Evolutionary conservation across 1,140 invertebrate genomes (phyloP), one percentile per base, ranked within the genome.

Genomic region (Calosoma granatense): DNA sequence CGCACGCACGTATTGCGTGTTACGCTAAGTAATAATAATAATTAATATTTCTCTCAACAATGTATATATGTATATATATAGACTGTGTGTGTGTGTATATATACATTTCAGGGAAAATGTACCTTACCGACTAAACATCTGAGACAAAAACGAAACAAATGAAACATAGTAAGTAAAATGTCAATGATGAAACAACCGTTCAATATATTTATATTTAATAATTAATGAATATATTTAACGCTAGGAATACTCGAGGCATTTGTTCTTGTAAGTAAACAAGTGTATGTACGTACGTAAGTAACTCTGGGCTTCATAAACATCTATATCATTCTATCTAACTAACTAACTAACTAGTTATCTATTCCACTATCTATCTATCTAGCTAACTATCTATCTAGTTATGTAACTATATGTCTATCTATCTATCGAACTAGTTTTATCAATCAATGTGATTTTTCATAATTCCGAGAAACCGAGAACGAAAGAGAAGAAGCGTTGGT

Each of bases 61-160:
- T 47, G 6, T 47, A 47, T 47, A 47, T 47, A 17, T 47, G 26
- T 36, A 36, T 47, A 47, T 47, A 30, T 4, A n/a, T n/a, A n/a
- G n/a, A n/a, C n/a, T n/a, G n/a, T n/a, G n/a, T n/a, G n/a, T n/a
- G n/a, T n/a, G n/a, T 17, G 17, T 47, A 47, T 47, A 47, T 47
- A 47, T 47, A 47, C 41, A 47, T 47, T 47, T 17, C 41, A 12
- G 41, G 41, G 41, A 17, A 47, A 47, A 47, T 47, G 41, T 47
- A 12, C 41, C 41, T 47, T 47, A 47, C 41, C 41, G 41, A 47
- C 41, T 47, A 47, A 47, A 47, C 41, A 47, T 47, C 41, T 47
- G 41, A 47, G 41, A 47, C 41, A 47, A 47, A 47, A 47, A 47
- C 41, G 17, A 12, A 12, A 47, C 17, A 17, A 47, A 6, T n/a